Evolutionary conservation across 2,797 vertebrate species (phyloP).

Genomic region (Macroramphosus scolopax): DNA sequence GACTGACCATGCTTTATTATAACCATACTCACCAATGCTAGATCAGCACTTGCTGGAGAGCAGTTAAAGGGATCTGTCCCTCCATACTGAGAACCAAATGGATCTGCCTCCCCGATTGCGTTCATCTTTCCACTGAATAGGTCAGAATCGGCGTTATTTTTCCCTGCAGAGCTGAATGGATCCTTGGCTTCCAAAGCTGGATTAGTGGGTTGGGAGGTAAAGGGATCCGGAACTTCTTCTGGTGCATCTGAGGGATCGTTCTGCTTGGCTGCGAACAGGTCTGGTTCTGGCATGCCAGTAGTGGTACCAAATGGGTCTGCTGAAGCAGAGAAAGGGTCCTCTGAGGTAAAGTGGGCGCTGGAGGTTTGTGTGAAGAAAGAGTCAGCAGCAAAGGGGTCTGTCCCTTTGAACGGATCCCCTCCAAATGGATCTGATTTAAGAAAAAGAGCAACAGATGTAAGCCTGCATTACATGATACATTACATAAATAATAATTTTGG

Average conservation of each 20-base stretch:
- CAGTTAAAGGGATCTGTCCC: conserved; percentile 72
- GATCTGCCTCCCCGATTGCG: conserved; percentile 59
- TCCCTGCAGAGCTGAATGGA: conserved; percentile 59
- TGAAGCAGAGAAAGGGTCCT: conserved; percentile 84
- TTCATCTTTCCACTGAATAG: conserved; percentile 63
- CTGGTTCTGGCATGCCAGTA: conserved; percentile 58
- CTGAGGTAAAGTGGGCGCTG: conserved; percentile 76
- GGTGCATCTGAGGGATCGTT: conserved; percentile 49
- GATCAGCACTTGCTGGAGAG: conserved; percentile 52
- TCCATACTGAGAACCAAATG: conserved; percentile 68
- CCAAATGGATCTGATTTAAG: conserved; percentile 88
- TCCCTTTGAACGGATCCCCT: conserved; percentile 95
- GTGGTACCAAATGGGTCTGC: conserved; percentile 70
- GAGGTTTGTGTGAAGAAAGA: conserved; percentile 88
- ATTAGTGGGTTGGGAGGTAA: conserved; percentile 54
- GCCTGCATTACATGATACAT: too few relatives aligned
- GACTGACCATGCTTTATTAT: neutral
- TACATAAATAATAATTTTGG: too few relatives aligned
- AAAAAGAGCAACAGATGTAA: conserved; percentile 4
- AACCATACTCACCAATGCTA: conserved; percentile 62
- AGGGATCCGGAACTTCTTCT: conserved; percentile 58
- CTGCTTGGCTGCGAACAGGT: conserved; percentile 68
- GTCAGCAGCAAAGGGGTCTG: conserved; percentile 94
- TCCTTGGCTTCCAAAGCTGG: conserved; percentile 45
- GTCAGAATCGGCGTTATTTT: conserved; percentile 30